phyloP scores from a whole-genome alignment of 2,113 vertebrate species.

The Ptychochromis oligacanthus region DNA sequence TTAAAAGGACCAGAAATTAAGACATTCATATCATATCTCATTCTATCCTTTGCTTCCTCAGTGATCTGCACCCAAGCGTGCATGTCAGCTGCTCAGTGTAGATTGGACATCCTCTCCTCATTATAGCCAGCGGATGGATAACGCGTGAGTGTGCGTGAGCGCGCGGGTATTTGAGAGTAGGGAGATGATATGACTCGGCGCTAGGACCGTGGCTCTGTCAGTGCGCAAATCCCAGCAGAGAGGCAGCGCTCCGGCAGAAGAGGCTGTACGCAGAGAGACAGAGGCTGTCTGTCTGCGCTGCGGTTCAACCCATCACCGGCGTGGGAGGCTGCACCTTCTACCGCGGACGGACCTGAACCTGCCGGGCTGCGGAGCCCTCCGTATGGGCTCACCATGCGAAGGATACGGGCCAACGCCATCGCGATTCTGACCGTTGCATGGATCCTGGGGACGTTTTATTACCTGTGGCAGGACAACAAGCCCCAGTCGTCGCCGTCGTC shows the following conservation, averaged over 20 bases:
- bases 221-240: slow-evolving; percentile 65
- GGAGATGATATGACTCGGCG: slow-evolving; percentile 64
- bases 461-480: slow-evolving; percentile 99
- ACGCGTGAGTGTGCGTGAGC: neutral
- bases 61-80: neutral
- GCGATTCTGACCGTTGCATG: slow-evolving; percentile 97
- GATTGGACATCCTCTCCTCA: slow-evolving; percentile 4
- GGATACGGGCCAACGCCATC: slow-evolving; percentile 97
- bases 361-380: slow-evolving; percentile 70
- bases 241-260: slow-evolving; percentile 45
- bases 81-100: slow-evolving; percentile 25
- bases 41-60: neutral
- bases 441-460: slow-evolving; percentile 98
- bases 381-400: slow-evolving; percentile 91
- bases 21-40: neutral
- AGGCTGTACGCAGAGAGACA: slow-evolving; percentile 29
- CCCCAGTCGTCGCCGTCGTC: slow-evolving; percentile 85
- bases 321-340: slow-evolving; percentile 49
- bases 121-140: neutral
- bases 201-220: slow-evolving; percentile 77
- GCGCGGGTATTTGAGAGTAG: neutral
- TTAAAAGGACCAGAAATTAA: neutral
- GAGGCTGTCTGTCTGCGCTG: slow-evolving; percentile 41
- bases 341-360: slow-evolving; percentile 54
- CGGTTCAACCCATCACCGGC: slow-evolving; percentile 66